Evolutionary conservation across 2,797 vertebrate species (phyloP).

Genomic region (Myotis vivesi): DNA sequence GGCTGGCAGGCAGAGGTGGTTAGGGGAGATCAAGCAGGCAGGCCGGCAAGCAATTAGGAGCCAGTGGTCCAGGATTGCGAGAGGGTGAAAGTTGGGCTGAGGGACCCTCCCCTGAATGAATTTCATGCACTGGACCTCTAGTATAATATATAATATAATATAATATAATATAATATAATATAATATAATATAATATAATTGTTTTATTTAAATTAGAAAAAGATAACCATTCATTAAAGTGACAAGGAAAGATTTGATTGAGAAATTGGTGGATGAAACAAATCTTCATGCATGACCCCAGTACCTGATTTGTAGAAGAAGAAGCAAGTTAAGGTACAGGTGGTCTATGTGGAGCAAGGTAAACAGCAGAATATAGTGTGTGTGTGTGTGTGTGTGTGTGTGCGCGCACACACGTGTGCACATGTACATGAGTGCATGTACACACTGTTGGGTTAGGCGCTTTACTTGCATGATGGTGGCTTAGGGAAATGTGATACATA

Average conservation of each 20-base stretch:
- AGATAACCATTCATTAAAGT: background rate
- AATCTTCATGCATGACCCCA: background rate
- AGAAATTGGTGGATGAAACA: background rate
- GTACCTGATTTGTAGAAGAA: background rate
- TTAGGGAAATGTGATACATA: background rate
- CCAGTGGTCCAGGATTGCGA: no score
- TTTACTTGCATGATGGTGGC: background rate
- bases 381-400: background rate
- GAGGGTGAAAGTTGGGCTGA: no score
- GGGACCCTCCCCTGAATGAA: no score
- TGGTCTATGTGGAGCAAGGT: background rate
- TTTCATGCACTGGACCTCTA: no score
- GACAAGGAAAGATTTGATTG: background rate
- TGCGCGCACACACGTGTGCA: rapidly evolving
- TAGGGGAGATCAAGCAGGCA: no score
- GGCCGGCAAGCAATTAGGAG: no score
- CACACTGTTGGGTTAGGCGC: background rate
- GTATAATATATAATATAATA: background rate
- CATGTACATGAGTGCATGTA: background rate
- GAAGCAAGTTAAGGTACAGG: background rate
- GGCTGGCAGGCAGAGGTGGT: no score
- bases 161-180: background rate
- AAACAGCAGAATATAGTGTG: background rate
- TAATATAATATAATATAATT: no score
- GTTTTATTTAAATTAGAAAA: background rate